These are phyloP conservation scores for Pectinophora gossypiella DNA, from an alignment of 1,140 invertebrate genomes.

Conservation along the genomic window DNA sequence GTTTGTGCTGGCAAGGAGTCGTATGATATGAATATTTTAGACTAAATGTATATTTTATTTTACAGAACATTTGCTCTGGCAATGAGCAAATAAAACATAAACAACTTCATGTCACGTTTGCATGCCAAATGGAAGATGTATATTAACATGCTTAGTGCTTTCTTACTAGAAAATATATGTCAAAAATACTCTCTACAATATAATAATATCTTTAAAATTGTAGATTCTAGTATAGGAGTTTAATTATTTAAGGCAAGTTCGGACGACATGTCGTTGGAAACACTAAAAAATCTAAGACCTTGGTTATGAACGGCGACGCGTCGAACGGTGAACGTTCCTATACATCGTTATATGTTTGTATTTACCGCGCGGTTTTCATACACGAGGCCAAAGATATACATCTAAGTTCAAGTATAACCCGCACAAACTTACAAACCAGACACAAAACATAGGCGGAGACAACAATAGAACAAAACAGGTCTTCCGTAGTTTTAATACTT, in stretches of 20 bases:
- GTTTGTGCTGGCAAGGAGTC: neutral
- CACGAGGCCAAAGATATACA: too few relatives aligned
- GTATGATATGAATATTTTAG: neutral
- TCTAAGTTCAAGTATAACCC: neutral
- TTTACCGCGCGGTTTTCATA: too few relatives aligned
- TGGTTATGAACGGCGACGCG: too few relatives aligned
- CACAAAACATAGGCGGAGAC: conserved; percentile 41
- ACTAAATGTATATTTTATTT: neutral
- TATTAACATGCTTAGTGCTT: neutral
- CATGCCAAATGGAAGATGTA: neutral
- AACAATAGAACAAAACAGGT: conserved; percentile 20
- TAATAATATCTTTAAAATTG: neutral
- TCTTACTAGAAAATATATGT: neutral
- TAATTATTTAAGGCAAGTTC: conserved; percentile 19
- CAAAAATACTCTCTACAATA: conserved; percentile 12
- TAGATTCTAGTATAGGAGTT: neutral
- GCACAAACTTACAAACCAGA: conserved; percentile 7
- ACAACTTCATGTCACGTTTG: neutral
- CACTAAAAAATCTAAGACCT: conserved; percentile 5
- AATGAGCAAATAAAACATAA: neutral
- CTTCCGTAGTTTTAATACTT: conserved; percentile 17
- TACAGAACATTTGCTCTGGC: neutral
- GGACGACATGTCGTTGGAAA: conserved; percentile 14
- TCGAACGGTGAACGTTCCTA: too few relatives aligned
- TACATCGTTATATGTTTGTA: too few relatives aligned